Percentiles rank a stretch among this genome's conserved stretches.
Conservation (phyloP, 2,113 vertebrate species). For the Capreolus pygargus region DNA sequence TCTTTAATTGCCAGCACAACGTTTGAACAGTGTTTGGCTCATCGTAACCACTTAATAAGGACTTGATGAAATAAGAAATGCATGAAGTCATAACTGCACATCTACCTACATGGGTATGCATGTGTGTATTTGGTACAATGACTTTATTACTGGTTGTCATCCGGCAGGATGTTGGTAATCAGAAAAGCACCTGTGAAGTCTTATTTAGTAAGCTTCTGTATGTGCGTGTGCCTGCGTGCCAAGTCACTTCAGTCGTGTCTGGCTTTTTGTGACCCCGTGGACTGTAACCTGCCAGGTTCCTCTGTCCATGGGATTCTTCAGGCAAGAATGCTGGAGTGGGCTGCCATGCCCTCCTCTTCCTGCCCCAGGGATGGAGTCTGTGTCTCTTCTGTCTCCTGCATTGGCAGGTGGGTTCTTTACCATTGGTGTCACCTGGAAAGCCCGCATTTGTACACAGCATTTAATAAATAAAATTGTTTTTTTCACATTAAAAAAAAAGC, state of each 20-base stretch:
- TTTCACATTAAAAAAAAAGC: background rate
- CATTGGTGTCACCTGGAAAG: background rate
- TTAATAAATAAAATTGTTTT: background rate
- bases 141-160: background rate
- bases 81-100: accelerated
- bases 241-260: accelerated
- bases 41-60: too few relatives aligned
- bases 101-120: accelerated
- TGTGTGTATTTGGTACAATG: accelerated
- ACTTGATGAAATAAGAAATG: background rate
- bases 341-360: background rate
- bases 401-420: background rate
- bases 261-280: background rate
- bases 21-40: accelerated
- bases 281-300: background rate
- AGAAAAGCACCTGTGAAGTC: background rate
- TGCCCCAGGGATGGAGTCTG: background rate
- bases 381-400: background rate
- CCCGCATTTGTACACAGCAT: background rate
- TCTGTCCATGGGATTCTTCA: background rate
- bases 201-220: accelerated
- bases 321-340: background rate
- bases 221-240: background rate
- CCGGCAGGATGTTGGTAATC: background rate
- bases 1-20: background rate